Percentiles rank a stretch among this genome's conserved stretches.
phyloP scores from a whole-genome alignment of 2,113 vertebrate genomes.

The Grus americana region DNA sequence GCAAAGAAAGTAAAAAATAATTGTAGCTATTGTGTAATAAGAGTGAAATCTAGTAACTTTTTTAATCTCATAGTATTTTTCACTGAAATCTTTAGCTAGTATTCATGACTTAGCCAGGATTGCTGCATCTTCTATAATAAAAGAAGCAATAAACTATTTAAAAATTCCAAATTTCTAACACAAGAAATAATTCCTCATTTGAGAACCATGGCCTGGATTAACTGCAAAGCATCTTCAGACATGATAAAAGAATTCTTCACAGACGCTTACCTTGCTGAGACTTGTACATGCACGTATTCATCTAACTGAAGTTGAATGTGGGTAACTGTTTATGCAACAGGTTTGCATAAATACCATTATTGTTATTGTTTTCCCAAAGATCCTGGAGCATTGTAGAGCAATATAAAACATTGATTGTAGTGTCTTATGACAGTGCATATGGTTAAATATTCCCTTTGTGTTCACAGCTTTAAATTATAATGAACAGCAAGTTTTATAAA shows the following conservation, averaged over 20 bases:
- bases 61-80: background rate
- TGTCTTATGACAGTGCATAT: background rate
- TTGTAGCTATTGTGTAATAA: background rate
- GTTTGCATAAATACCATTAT: background rate
- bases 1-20: background rate
- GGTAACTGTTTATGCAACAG: background rate
- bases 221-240: background rate
- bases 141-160: background rate
- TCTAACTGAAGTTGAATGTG: background rate
- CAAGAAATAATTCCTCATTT: background rate
- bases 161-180: background rate
- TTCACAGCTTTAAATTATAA: constrained; percentile 4
- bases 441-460: constrained; percentile 30
- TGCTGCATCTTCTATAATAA: background rate
- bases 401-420: background rate
- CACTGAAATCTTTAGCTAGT: background rate
- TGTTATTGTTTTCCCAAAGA: background rate
- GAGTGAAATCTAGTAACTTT: background rate
- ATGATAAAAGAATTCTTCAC: background rate
- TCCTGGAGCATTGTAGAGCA: background rate
- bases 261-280: background rate
- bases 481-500: background rate
- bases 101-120: background rate
- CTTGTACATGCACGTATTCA: background rate
- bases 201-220: background rate